phyloP scores from a whole-genome alignment of 2,888 invertebrate species.

The Leucozona laternaria region DNA sequence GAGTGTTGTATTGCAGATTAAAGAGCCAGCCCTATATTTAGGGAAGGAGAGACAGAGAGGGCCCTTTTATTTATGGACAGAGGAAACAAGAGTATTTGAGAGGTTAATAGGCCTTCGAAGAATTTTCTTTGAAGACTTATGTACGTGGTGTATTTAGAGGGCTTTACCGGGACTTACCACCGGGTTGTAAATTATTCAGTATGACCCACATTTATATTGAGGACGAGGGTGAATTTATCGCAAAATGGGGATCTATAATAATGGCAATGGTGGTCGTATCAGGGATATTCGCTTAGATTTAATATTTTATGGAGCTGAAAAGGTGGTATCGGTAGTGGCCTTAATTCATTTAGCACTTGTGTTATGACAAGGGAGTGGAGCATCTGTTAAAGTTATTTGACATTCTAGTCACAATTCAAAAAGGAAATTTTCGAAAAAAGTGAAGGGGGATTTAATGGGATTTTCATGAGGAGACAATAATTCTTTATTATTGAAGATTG shows the following conservation, averaged over 20 bases:
- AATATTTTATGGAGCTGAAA: constrained; percentile 17
- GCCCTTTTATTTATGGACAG: constrained; percentile 39
- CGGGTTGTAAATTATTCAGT: constrained; percentile 41
- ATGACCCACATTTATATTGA: constrained; percentile 5
- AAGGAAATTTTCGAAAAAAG: neutral
- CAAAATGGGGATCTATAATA: constrained; percentile 22
- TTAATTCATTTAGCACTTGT: constrained; percentile 35
- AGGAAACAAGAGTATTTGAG: constrained; percentile 47
- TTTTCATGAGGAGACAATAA: constrained; percentile 22
- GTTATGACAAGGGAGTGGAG: constrained; percentile 21
- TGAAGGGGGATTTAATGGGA: neutral
- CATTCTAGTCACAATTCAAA: constrained; percentile 20
- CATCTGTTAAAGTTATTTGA: constrained; percentile 33
- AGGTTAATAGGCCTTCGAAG: constrained; percentile 60
- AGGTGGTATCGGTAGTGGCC: constrained; percentile 32
- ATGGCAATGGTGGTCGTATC: neutral
- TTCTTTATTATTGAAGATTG: constrained; percentile 9
- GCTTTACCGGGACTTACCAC: constrained; percentile 37
- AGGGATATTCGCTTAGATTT: constrained; percentile 1
- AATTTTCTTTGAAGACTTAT: constrained; percentile 31
- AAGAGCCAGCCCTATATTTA: constrained; percentile 15
- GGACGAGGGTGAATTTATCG: constrained; percentile 25
- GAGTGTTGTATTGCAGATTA: constrained; percentile 4
- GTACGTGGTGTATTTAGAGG: constrained; percentile 35
- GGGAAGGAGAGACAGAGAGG: neutral